These are phyloP conservation scores for Hydrozoanthus gracilis DNA, from an alignment of 92 coral and sea anemone genomes.

Conservation along the genomic window DNA sequence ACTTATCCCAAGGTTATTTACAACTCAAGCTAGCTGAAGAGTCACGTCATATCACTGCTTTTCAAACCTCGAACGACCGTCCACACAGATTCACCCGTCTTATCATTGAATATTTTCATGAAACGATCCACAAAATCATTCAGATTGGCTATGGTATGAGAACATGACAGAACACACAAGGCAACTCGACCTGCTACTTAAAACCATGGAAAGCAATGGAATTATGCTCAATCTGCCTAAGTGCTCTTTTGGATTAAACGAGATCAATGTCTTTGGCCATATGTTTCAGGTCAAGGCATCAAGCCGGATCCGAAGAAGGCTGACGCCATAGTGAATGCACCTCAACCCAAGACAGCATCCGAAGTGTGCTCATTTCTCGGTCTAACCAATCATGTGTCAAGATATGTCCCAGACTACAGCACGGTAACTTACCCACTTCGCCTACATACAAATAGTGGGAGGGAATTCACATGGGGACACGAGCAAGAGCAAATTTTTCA, in stretches of 20 bases:
- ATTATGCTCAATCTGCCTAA: conserved; percentile 61
- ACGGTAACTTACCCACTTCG: conserved; percentile 44
- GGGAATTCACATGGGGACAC: conserved; percentile 28
- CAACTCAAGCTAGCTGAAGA: conserved; percentile 65
- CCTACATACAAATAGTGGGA: conserved; percentile 33
- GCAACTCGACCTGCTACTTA: conserved; percentile 48
- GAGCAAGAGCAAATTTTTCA: conserved; percentile 46
- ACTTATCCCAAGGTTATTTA: conserved; percentile 60
- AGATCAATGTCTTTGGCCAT: conserved; percentile 67
- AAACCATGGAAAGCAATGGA: conserved; percentile 51
- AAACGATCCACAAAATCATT: conserved; percentile 51
- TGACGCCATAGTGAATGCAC: conserved; percentile 53
- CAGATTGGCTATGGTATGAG: conserved; percentile 54
- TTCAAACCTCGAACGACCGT: conserved; percentile 51
- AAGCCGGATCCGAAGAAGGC: conserved; percentile 53
- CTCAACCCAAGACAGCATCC: conserved; percentile 53
- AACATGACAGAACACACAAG: conserved; percentile 42
- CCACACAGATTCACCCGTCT: conserved; percentile 16
- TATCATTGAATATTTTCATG: conserved; percentile 56
- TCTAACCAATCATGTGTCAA: conserved; percentile 45
- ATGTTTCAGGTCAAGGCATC: conserved; percentile 60
- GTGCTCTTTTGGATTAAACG: conserved; percentile 44
- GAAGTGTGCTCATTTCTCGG: conserved; percentile 56
- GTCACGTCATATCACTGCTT: conserved; percentile 65
- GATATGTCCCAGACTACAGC: conserved; percentile 65